These are phyloP conservation scores for Agonopterix arenella DNA, from an alignment of 2,888 invertebrate species.

Conservation along the genomic window DNA sequence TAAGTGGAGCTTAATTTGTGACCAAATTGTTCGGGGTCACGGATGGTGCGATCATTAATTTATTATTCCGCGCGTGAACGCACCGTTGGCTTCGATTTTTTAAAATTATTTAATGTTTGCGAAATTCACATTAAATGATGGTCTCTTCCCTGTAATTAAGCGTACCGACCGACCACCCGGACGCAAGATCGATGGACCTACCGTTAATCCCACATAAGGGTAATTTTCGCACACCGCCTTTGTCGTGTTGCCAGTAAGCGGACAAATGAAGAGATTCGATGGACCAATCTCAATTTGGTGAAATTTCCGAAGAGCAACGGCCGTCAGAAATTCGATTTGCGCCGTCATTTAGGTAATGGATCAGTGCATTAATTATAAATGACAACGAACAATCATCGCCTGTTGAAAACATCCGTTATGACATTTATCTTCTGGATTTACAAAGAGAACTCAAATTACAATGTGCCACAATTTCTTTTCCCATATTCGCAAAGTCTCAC, in stretches of 20 bases:
- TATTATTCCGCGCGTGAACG: constrained; percentile 63
- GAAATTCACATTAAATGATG: constrained; percentile 68
- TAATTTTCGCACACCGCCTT: constrained; percentile 55
- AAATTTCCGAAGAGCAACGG: constrained; percentile 44
- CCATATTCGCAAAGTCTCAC: no score
- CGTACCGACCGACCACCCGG: constrained; percentile 61
- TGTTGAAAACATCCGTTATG: background rate
- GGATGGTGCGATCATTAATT: constrained; percentile 48
- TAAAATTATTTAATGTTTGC: constrained; percentile 67
- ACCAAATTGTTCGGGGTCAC: constrained; percentile 19
- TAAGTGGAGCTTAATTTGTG: constrained; percentile 1
- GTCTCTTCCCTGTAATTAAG: constrained; percentile 68
- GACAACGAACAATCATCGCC: constrained; percentile 12
- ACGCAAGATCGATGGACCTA: constrained; percentile 55
- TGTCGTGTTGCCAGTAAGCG: constrained; percentile 37
- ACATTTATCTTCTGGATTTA: background rate
- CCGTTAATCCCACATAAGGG: constrained; percentile 51
- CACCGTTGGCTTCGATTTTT: constrained; percentile 52
- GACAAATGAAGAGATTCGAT: constrained; percentile 59
- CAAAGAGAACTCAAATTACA: no score
- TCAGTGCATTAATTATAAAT: constrained; percentile 31
- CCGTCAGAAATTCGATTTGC: constrained; percentile 50
- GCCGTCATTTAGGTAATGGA: constrained; percentile 52
- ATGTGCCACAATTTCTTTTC: no score
- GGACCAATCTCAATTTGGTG: constrained; percentile 34